Evolutionary conservation across 1,140 invertebrate genomes (phyloP), one percentile per base, ranked within the genome.

Genomic region (Brachystomella parvula): DNA sequence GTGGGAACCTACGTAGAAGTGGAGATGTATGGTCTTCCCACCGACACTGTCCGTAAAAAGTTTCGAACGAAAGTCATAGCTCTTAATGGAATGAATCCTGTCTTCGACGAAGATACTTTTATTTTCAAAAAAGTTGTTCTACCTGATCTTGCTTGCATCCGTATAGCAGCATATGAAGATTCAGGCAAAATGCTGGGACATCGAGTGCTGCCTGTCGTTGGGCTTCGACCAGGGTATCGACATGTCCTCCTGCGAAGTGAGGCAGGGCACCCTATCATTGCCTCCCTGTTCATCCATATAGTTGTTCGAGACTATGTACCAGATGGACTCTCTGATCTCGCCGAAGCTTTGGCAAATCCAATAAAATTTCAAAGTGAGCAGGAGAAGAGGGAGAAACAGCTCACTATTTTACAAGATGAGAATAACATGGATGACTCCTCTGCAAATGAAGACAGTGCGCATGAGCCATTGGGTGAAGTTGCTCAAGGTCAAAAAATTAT

Each of bases 121-220:
- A 88, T 95, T 2, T 98, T 99, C 75, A 96, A 98, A 79, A 98
- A 99, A 85, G 94, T 99, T 63, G 96, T 99, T 21, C 81, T 99
- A 31, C 97, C 97, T 0, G 95, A 99, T 76, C 79, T 99, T 68
- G 96, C 96, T 21, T 93, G 92, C 66, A 83, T 99, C 31, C 84
- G 96, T 59, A 92, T 99, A 72, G 88, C 94, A 2, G 96, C 94
- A 0, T 98, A 94, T 79, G 97, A 99, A 80, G 97, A 99, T 76
- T 86, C 87, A 28, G 94, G 93, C 9, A 89, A 89, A 76, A 83
- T 98, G 58, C 88, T 99, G 49, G 97, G 97, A 0, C 95, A 99
- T 79, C 83, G 96, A 57, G 92, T 99, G 44, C 77, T 99, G 64
- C 96, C 96, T 0, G 88, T 99, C 0, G 90, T 96, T 70, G 95